Evolutionary conservation across 2,888 invertebrate genomes (phyloP).

Genomic region (Heliconius hortense): DNA sequence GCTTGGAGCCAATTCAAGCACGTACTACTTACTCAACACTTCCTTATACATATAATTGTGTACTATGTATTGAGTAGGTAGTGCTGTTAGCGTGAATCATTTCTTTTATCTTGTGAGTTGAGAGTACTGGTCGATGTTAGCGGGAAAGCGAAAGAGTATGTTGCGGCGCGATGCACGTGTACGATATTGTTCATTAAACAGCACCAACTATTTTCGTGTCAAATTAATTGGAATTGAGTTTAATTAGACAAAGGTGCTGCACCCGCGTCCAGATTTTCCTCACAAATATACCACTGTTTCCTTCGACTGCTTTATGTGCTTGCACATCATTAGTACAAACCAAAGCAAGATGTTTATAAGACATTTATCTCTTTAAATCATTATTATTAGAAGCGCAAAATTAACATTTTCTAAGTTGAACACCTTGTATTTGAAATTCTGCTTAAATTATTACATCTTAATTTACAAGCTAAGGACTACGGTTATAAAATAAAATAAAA

Average conservation of each 20-base stretch:
- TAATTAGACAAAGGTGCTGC: constrained; percentile 68
- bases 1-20: constrained; percentile 52
- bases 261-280: constrained; percentile 46
- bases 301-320: constrained; percentile 34
- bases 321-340: constrained; percentile 44
- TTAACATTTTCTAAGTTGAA: constrained; percentile 39
- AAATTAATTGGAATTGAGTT: constrained; percentile 74
- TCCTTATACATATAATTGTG: constrained; percentile 44
- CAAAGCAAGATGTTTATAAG: constrained; percentile 41
- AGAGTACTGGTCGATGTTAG: constrained; percentile 59
- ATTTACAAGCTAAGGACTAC: constrained; percentile 33
- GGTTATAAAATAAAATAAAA: not conserved
- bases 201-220: constrained; percentile 70
- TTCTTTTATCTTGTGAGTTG: constrained; percentile 59
- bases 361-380: constrained; percentile 19
- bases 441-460: constrained; percentile 41
- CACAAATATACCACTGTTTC: constrained; percentile 36
- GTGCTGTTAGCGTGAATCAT: constrained; percentile 50
- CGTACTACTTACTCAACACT: constrained; percentile 44
- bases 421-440: constrained; percentile 39
- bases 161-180: constrained; percentile 78
- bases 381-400: constrained; percentile 38
- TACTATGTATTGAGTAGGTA: constrained; percentile 42
- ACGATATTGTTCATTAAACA: constrained; percentile 80
- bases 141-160: constrained; percentile 54